Percentiles rank a stretch among this genome's conserved stretches.
These are phyloP conservation scores for Neodiprion fabricii DNA, from an alignment of 1,140 invertebrate genomes.

Conservation along the genomic window DNA sequence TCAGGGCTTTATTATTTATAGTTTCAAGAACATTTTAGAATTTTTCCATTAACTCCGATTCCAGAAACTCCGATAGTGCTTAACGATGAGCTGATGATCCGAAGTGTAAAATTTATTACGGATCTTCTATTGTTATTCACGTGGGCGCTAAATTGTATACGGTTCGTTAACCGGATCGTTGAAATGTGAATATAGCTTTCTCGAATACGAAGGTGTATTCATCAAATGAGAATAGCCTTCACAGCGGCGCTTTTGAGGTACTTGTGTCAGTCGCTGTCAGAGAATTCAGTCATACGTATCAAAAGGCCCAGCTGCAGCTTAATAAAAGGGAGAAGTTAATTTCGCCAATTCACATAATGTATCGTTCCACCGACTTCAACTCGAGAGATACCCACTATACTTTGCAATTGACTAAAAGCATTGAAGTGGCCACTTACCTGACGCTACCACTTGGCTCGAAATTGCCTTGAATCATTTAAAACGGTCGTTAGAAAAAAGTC, in stretches of 20 bases:
- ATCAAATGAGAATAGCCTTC: background rate
- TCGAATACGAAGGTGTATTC: background rate
- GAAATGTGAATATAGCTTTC: background rate
- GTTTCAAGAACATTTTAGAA: too few species aligned
- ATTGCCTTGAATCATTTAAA: background rate
- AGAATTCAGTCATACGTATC: background rate
- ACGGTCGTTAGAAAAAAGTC: background rate
- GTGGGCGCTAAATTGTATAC: background rate
- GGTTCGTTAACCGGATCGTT: background rate
- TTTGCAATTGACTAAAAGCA: constrained; percentile 1
- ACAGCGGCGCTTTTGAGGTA: background rate
- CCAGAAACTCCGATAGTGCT: too few species aligned
- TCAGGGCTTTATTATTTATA: too few species aligned
- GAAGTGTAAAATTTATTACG: background rate
- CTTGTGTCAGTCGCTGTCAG: background rate
- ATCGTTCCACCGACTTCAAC: constrained; percentile 1
- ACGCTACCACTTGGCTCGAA: background rate
- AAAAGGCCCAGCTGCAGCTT: background rate
- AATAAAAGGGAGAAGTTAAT: constrained; percentile 1
- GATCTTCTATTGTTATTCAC: background rate
- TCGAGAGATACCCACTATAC: background rate
- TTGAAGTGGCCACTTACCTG: background rate
- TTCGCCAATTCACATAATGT: background rate
- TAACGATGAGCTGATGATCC: background rate
- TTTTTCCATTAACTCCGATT: too few species aligned